Conservation (phyloP, 2,113 vertebrate genomes). For the Ochotona princeps region DNA sequence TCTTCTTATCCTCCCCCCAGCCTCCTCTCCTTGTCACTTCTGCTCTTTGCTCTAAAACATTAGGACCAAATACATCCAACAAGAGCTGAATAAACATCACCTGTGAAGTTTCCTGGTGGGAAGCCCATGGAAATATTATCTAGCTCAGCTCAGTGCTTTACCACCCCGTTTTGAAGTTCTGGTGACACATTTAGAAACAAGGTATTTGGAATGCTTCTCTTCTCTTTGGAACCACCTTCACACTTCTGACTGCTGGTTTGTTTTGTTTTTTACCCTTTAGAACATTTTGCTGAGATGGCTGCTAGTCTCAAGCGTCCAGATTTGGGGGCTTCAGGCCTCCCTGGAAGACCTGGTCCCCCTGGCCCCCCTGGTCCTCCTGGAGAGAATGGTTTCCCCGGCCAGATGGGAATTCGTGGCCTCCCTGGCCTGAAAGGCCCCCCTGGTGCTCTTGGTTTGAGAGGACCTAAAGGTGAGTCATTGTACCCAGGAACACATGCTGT, state of each 20-base stretch:
- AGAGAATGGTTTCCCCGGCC: conserved; percentile 96
- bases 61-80: neutral
- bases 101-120: neutral
- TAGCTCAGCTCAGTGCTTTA: neutral
- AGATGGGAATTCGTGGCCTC: conserved; percentile 93
- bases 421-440: conserved; percentile 97
- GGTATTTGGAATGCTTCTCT: neutral
- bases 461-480: conserved; percentile 93
- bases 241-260: neutral
- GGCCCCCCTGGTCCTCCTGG: conserved; percentile 92
- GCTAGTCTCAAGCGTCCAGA: conserved; percentile 96
- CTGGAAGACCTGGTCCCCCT: conserved; percentile 93
- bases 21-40: too few species aligned
- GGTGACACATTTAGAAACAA: neutral
- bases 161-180: neutral
- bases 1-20: too few species aligned
- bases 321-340: conserved; percentile 93
- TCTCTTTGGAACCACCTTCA: neutral
- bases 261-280: conserved; percentile 83
- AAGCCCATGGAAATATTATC: neutral
- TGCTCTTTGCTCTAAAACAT: neutral
- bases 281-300: conserved; percentile 96
- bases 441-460: conserved; percentile 91
- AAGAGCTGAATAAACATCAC: neutral
- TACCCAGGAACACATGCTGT: neutral